Evolutionary conservation across 2,113 vertebrate genomes (phyloP).

Genomic region (Damaliscus lunatus): DNA sequence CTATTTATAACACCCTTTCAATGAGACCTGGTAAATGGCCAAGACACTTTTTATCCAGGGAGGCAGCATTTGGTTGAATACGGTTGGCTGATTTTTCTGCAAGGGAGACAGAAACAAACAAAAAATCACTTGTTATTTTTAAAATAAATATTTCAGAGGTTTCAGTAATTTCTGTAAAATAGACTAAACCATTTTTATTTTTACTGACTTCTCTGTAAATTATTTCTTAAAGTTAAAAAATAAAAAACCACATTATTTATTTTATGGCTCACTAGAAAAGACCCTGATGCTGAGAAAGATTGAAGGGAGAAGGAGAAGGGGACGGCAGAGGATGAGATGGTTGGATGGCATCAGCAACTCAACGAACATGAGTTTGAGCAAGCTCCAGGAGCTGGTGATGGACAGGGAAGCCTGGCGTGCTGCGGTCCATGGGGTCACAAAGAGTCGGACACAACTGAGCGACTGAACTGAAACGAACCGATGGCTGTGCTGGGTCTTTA

Average conservation of each 20-base stretch:
- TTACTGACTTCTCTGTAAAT: neutral
- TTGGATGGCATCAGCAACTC: rapidly evolving
- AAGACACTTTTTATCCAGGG: neutral
- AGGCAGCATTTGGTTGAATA: neutral
- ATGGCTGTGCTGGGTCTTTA: neutral
- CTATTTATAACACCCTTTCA: neutral
- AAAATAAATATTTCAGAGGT: neutral
- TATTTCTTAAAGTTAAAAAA: neutral
- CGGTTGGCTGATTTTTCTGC: neutral
- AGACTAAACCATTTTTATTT: neutral
- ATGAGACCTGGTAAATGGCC: neutral
- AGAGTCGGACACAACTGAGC: neutral
- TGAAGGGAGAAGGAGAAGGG: neutral
- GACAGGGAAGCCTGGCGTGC: rapidly evolving
- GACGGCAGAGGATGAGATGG: neutral
- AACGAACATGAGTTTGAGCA: rapidly evolving
- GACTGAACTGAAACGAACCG: rapidly evolving
- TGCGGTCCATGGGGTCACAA: rapidly evolving
- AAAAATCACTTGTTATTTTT: neutral
- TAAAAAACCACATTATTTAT: neutral
- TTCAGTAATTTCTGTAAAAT: neutral
- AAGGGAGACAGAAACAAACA: neutral
- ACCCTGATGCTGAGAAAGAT: neutral
- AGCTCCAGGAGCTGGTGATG: neutral
- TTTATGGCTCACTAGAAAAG: neutral